These are phyloP conservation scores for Oryctolagus cuniculus DNA, from an alignment of 2,113 vertebrate genomes.

Conservation along the genomic window DNA sequence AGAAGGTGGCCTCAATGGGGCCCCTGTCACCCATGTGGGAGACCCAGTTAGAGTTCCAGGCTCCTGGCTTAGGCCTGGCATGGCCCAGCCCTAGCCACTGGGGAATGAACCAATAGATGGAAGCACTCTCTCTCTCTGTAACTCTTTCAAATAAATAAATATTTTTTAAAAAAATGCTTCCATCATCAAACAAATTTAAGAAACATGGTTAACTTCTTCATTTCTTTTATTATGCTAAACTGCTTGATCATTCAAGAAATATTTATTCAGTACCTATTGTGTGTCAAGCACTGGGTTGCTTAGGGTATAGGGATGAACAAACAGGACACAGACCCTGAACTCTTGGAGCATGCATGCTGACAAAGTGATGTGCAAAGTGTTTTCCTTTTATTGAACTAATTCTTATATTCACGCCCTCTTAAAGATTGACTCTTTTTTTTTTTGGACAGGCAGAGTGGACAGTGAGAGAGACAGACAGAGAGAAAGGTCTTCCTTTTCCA, in stretches of 20 bases:
- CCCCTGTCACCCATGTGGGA: no score
- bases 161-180: neutral
- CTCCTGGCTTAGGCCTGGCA: no score
- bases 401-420: neutral
- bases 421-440: constrained; percentile 19
- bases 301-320: neutral
- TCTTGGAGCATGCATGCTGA: no score
- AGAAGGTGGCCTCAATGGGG: no score
- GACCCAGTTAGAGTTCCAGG: no score
- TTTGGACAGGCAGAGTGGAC: no score
- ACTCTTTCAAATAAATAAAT: no score
- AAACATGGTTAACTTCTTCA: neutral
- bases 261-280: neutral
- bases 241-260: neutral
- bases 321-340: neutral
- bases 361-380: neutral
- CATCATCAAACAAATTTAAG: neutral
- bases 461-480: no score
- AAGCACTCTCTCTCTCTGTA: no score
- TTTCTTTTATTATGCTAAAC: constrained; percentile 30
- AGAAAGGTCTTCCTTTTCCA: no score
- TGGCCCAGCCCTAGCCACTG: no score
- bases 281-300: neutral
- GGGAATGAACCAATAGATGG: no score
- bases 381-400: constrained; percentile 55